phyloP scores from a whole-genome alignment of 2,113 vertebrate genomes.

The Datnioides undecimradiatus region DNA sequence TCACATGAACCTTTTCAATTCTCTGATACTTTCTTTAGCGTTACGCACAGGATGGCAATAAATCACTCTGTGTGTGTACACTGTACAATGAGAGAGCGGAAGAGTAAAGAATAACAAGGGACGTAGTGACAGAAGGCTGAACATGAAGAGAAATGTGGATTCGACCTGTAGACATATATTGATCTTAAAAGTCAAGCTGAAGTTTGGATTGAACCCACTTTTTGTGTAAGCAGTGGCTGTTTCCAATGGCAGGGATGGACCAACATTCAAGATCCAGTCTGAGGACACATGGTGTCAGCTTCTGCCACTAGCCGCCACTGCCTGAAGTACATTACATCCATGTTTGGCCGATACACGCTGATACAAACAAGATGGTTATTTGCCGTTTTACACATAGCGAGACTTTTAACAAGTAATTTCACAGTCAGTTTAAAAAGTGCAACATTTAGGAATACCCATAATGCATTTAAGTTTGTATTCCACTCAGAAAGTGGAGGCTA shows the following conservation, averaged over 20 bases:
- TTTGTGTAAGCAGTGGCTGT: no score
- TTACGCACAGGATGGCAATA: conserved; percentile 4
- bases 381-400: neutral
- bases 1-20: conserved; percentile 8
- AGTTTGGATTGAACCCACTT: neutral
- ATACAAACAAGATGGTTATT: no score
- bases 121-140: neutral
- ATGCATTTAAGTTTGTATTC: neutral
- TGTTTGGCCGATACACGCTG: no score
- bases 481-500: neutral
- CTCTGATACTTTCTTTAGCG: conserved; percentile 9
- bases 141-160: neutral
- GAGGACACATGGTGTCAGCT: no score
- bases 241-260: no score
- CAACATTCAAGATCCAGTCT: no score
- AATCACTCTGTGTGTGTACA: conserved; percentile 22
- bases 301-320: no score
- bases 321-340: no score
- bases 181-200: neutral
- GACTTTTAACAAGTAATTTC: neutral
- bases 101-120: conserved; percentile 3
- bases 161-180: neutral
- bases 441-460: no score
- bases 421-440: no score
- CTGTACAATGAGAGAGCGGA: conserved; percentile 21